Base-by-base conservation (phyloP, 2,113 vertebrate species). In the Puntigrus tetrazona region DNA sequence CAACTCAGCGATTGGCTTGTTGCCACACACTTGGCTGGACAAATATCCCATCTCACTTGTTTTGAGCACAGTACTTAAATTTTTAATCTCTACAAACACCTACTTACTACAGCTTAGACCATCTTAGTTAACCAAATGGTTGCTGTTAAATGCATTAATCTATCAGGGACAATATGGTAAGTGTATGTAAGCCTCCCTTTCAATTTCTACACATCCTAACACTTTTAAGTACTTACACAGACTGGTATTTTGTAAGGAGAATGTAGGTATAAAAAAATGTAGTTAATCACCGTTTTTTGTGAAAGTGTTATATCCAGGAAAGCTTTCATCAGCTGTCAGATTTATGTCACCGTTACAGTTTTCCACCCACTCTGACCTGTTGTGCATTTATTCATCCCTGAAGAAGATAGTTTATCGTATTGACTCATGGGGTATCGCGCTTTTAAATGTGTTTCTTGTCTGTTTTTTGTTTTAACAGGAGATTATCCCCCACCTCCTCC, bases 401-500 rank as follows among this genome's bases (percentile, higher is more conserved):
- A 57, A 27, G 14, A 31, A 75, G 47, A 43, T 14, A 61, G 9
- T 43, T 83, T 74, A 45, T 41, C 16, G 31, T 45, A n/a, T 61
- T 59, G 9, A 34, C 29, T 77, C 29, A 77, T 77, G 22, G 27
- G 34, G 43, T 75, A 18, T 75, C 27, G 20, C 52, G 45, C 16
- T 8, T 69, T 67, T 16, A 67, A 67, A 67, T 8, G 18, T 67
- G 16, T 73, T 74, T 47, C 41, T 43, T 27, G 13, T 43, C 41
- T 73, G n/a, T 9, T 27, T n/a, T 22, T 57, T 31, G 81, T 83
- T 74, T 74, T 65, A 65, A 7, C 90, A 95, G 94, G 88, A 7
- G 96, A 97, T 88, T 96, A 95, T 85, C 95, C 90, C 14, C 95
- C 94, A 18, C 96, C 96, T 0, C 96, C 96, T 5, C 96, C 95